A percentile compares a stretch with the other conserved stretches of the same genome.
Evolutionary conservation across 2,797 vertebrate species (phyloP).

Genomic region (Tauraco hartlaubi): DNA sequence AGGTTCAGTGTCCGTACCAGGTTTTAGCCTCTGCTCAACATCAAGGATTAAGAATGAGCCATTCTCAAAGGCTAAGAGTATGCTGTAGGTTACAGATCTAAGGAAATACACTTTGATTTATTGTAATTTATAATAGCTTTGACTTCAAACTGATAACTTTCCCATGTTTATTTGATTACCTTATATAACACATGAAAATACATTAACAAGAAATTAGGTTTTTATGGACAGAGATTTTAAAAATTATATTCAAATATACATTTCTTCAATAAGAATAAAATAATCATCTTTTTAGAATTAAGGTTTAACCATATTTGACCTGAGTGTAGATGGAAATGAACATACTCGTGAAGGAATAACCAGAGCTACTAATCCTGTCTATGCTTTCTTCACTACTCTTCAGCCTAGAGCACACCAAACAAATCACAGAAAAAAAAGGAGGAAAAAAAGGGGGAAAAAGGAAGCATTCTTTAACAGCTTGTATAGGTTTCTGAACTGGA

Average conservation of each 20-base stretch:
- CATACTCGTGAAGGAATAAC: neutral
- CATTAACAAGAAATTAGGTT: neutral
- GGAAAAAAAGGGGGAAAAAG: neutral
- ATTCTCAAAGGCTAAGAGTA: neutral
- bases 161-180: neutral
- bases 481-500: neutral
- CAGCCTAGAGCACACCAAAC: neutral
- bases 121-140: neutral
- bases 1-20: neutral
- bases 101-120: neutral
- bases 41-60: neutral
- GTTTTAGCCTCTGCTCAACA: neutral
- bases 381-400: neutral
- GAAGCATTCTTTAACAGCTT: neutral
- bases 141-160: neutral
- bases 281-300: neutral
- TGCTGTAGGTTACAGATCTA: neutral
- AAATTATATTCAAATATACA: neutral
- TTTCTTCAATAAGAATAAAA: neutral
- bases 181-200: neutral
- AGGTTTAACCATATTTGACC: neutral
- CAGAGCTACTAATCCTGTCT: neutral
- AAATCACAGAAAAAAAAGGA: neutral
- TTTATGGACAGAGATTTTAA: neutral
- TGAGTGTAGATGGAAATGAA: neutral